A percentile compares a stretch with the other conserved stretches of the same genome.
Conservation (phyloP, 2,888 invertebrate species). For the Dastarcus helophoroides region DNA sequence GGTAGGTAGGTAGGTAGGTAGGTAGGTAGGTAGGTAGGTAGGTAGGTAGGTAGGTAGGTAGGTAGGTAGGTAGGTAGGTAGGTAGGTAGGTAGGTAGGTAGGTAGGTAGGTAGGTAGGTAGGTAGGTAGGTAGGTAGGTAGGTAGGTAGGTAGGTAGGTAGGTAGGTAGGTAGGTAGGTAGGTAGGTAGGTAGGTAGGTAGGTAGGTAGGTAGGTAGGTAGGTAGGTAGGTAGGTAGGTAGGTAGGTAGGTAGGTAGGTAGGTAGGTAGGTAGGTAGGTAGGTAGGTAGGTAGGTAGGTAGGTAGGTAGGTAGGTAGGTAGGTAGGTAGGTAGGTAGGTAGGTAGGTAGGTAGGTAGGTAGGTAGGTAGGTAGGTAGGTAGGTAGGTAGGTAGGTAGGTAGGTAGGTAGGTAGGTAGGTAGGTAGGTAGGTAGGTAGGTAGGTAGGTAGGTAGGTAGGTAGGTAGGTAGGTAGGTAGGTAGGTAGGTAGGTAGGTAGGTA, state of each 20-base stretch:
- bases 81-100: slow-evolving; percentile 4
- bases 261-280: slow-evolving; percentile 4
- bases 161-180: slow-evolving; percentile 4
- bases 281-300: slow-evolving; percentile 4
- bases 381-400: slow-evolving; percentile 4
- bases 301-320: slow-evolving; percentile 2
- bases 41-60: slow-evolving; percentile 4
- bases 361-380: slow-evolving; percentile 4
- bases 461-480: slow-evolving; percentile 4
- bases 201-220: slow-evolving; percentile 4
- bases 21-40: slow-evolving; percentile 4
- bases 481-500: slow-evolving; percentile 4
- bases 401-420: slow-evolving; percentile 4
- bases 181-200: slow-evolving; percentile 4
- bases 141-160: slow-evolving; percentile 4
- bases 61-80: slow-evolving; percentile 4
- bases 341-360: slow-evolving; percentile 4
- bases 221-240: slow-evolving; percentile 2
- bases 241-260: slow-evolving; percentile 4
- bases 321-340: slow-evolving; percentile 2
- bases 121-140: slow-evolving; percentile 4
- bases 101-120: slow-evolving; percentile 4
- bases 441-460: slow-evolving; percentile 4
- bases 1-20: slow-evolving; percentile 4
- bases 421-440: slow-evolving; percentile 4